A percentile compares a stretch with the other conserved stretches of the same genome.
Evolutionary conservation across 2,888 invertebrate species (phyloP).

Genomic region (Drosophila neoperkinsi): DNA sequence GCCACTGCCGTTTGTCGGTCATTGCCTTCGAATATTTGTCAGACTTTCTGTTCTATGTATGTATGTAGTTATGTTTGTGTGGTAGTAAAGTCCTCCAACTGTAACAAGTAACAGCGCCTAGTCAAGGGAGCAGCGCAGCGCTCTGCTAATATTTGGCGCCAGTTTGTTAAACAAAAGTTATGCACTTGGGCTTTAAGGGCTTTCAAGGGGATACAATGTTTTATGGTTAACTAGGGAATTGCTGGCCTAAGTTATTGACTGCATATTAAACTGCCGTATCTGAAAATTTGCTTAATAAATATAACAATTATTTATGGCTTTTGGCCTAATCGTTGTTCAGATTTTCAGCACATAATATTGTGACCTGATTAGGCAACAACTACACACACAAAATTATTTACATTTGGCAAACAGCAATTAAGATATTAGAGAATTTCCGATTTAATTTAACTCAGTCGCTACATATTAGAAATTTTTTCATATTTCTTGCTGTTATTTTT

Average conservation of each 20-base stretch:
- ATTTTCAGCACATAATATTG: background rate
- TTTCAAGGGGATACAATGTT: conserved; percentile 18
- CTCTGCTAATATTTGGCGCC: conserved; percentile 34
- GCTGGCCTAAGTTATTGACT: conserved; percentile 33
- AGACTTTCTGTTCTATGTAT: conserved; percentile 11
- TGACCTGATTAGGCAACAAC: background rate
- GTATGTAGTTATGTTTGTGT: background rate
- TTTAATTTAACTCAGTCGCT: background rate
- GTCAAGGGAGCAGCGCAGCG: conserved; percentile 7
- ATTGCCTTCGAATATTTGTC: conserved; percentile 58
- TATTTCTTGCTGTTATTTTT: background rate
- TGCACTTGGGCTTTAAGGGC: conserved; percentile 34
- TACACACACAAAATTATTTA: background rate
- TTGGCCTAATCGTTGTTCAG: background rate
- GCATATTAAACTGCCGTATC: conserved; percentile 20
- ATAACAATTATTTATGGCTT: background rate
- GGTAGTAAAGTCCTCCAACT: conserved; percentile 1
- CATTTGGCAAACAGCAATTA: background rate
- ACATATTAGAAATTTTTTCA: background rate
- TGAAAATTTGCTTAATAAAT: background rate
- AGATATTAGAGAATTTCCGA: background rate
- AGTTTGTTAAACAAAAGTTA: conserved; percentile 43
- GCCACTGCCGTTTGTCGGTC: conserved; percentile 63
- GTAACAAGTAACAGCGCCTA: conserved; percentile 7
- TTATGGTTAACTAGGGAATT: conserved; percentile 60